Evolutionary conservation across 2,113 vertebrate genomes (phyloP).

Genomic region (Lethenteron camtschaticum): DNA sequence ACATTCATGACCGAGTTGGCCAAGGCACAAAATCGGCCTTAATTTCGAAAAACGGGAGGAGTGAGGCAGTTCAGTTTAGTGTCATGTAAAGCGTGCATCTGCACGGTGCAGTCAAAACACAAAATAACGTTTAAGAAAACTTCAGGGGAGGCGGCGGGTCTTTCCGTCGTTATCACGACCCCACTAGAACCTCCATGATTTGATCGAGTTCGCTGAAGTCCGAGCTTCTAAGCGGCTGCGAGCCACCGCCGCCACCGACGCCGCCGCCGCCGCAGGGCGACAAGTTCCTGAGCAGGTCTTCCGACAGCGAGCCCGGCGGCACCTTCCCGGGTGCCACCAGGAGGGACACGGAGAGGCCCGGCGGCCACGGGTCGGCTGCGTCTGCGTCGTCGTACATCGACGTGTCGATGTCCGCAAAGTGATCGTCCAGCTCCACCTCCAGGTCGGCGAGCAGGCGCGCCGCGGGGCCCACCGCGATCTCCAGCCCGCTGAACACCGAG

Average conservation of each 20-base stretch:
- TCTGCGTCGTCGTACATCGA: slow-evolving; percentile 30
- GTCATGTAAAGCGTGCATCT: too few relatives aligned
- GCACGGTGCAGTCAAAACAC: too few relatives aligned
- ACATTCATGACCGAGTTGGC: too few relatives aligned
- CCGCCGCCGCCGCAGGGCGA: slow-evolving; percentile 12
- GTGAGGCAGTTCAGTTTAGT: too few relatives aligned
- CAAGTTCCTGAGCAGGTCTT: slow-evolving; percentile 11
- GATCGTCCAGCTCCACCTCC: slow-evolving; percentile 28
- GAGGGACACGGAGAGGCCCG: slow-evolving; percentile 8
- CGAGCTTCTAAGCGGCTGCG: not conserved
- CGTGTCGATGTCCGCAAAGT: slow-evolving; percentile 42
- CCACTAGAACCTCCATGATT: slow-evolving; percentile 35
- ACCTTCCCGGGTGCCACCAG: slow-evolving; percentile 13
- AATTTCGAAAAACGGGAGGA: too few relatives aligned
- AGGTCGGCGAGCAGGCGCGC: slow-evolving; percentile 21
- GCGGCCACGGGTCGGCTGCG: slow-evolving; percentile 10
- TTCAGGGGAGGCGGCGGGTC: too few relatives aligned
- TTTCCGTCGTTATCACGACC: slow-evolving; percentile 20
- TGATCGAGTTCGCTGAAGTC: slow-evolving; percentile 34
- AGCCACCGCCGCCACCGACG: slow-evolving; percentile 8
- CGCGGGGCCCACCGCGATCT: slow-evolving; percentile 19
- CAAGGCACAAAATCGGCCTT: too few relatives aligned
- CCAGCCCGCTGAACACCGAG: slow-evolving; percentile 20
- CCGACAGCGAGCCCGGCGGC: slow-evolving; percentile 14
- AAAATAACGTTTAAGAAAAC: too few relatives aligned